phyloP scores from a whole-genome alignment of 2,888 invertebrate species.

The Salpingus planirostris region DNA sequence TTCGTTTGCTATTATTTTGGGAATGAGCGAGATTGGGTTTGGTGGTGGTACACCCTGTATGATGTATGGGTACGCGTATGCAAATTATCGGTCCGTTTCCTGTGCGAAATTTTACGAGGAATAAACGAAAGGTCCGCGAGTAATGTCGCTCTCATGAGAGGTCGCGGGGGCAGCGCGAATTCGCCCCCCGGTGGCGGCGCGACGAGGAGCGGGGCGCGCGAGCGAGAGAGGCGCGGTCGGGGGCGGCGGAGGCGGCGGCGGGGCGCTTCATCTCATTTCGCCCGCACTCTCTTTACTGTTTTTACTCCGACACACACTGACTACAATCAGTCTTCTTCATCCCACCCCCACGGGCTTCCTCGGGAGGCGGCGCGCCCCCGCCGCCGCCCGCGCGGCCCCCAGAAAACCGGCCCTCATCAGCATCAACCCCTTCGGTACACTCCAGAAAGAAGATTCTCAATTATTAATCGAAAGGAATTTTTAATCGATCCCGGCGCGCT shows the following conservation, averaged over 20 bases:
- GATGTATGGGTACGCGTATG: too few relatives aligned
- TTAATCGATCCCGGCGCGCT: slow-evolving; percentile 39
- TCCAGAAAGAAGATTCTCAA: slow-evolving; percentile 39
- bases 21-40: too few relatives aligned
- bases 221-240: slow-evolving; percentile 4
- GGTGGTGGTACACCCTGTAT: too few relatives aligned
- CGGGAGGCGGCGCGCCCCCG: slow-evolving; percentile 22
- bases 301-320: slow-evolving; percentile 42
- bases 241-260: slow-evolving; percentile 22
- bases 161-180: background rate
- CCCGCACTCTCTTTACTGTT: slow-evolving; percentile 53
- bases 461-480: slow-evolving; percentile 42
- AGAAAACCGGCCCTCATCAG: slow-evolving; percentile 30
- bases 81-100: too few relatives aligned
- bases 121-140: slow-evolving; percentile 5
- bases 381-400: slow-evolving; percentile 18
- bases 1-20: too few relatives aligned
- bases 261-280: slow-evolving; percentile 56
- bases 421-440: slow-evolving; percentile 37
- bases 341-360: slow-evolving; percentile 20
- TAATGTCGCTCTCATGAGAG: slow-evolving; percentile 1
- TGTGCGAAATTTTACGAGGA: slow-evolving; percentile 4
- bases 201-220: slow-evolving; percentile 14
- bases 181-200: background rate
- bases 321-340: slow-evolving; percentile 41